Evolutionary conservation across 2,888 invertebrate species (phyloP), one percentile per base, ranked within the genome.

Genomic region (Drosophila niveifrons): DNA sequence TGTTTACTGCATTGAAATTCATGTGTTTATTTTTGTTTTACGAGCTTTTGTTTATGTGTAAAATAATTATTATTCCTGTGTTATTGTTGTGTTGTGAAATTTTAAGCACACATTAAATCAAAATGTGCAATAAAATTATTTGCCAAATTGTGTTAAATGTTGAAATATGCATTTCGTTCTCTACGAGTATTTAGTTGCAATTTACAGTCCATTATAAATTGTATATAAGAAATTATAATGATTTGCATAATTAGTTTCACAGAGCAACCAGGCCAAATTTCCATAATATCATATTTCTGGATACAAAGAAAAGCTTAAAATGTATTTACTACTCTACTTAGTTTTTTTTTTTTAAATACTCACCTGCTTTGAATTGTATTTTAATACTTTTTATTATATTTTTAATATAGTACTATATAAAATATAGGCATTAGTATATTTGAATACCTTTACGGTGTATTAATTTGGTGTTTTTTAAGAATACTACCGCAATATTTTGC

Each of bases 1-100:
- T 43, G 51, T 59, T 55, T 39, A 58, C 55, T 75, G 66, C 66
- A 66, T 71, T 71, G 43, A 46, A 59, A 75, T 76, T 71, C 63
- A 64, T 48, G 53, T 51, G 61, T 58, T 66, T 64, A 39, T 64
- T 72, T 72, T 58, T 50, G 10, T 44, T 55, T 51, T 29, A 43
- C 55, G 48, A 50, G 48, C 47, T 15, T 11, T 17, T 58, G 36
- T 39, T 41, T 34, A 41, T 34, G 47, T 9, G 10, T 7, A 56
- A 18, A 59, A 58, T 58, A 58, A 59, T 59, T 41, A 53, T 67
- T 67, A 44, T 44, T 44, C 34, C 18, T 29, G 53, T 36, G 53
- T 36, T 53, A 28, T 36, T 28, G 28, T 43, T 66, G 17, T 28
- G 47, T 11, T 46, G 18, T 66, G 10, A 44, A 50, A 50, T 39